Evolutionary conservation across 2,113 vertebrate species (phyloP).

Genomic region (Oreochromis aureus): DNA sequence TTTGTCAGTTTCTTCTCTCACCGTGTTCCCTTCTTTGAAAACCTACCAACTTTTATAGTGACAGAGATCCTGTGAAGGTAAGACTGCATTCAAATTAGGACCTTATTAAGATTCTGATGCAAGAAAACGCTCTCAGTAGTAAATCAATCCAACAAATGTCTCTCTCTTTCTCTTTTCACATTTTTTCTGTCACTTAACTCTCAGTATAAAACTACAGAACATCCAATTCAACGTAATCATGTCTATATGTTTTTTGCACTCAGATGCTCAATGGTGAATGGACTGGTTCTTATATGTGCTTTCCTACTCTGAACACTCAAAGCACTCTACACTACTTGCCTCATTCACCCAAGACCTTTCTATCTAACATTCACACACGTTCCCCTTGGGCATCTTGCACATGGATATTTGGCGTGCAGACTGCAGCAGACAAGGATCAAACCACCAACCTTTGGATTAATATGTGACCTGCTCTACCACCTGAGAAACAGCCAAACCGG

Average conservation of each 20-base stretch:
- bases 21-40: not conserved
- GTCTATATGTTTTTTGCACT: not conserved
- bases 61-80: not conserved
- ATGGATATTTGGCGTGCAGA: accelerated
- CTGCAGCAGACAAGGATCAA: not conserved
- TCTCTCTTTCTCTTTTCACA: accelerated
- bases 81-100: not conserved
- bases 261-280: not conserved
- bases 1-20: accelerated
- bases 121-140: not conserved
- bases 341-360: not conserved
- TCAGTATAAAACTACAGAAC: not conserved
- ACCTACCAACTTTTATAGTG: not conserved
- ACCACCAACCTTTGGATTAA: not conserved
- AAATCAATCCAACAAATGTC: not conserved
- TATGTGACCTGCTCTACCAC: not conserved
- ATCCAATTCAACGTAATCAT: not conserved
- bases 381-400: not conserved
- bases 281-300: not conserved
- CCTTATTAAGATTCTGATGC: not conserved
- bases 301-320: not conserved
- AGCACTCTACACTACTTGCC: not conserved
- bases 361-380: not conserved
- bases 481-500: not conserved
- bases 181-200: not conserved